Evolutionary conservation across 2,797 vertebrate genomes (phyloP).

Genomic region (Sebastes steindachneri): DNA sequence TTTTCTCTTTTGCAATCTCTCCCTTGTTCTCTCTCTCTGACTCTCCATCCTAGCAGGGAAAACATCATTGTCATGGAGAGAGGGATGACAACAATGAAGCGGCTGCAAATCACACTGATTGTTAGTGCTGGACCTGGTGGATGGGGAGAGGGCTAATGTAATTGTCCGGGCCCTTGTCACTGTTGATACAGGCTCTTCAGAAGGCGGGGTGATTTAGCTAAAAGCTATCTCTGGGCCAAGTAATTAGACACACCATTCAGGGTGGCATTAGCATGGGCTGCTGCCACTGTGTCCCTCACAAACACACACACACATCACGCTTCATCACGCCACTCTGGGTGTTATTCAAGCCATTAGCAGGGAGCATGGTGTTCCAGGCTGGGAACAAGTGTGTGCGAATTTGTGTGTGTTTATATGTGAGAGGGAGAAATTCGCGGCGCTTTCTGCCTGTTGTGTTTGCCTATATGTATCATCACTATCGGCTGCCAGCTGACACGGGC

Average conservation of each 20-base stretch:
- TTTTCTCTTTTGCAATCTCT: conserved; percentile 44
- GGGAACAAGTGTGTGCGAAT: conserved; percentile 67
- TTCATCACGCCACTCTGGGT: conserved; percentile 78
- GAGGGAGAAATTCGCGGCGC: conserved; percentile 26
- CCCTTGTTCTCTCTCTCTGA: conserved; percentile 42
- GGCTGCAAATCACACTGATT: conserved; percentile 83
- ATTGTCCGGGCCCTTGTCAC: conserved; percentile 86
- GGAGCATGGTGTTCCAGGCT: conserved; percentile 74
- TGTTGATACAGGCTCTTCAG: conserved; percentile 88
- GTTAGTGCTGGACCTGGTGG: conserved; percentile 77
- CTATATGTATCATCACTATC: conserved; percentile 50
- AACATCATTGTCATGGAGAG: conserved; percentile 83
- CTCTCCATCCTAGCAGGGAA: conserved; percentile 62
- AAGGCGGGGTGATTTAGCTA: conserved; percentile 88
- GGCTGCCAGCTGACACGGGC: conserved; percentile 57
- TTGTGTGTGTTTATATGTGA: conserved; percentile 56
- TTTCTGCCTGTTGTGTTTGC: conserved; percentile 37
- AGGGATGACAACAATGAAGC: conserved; percentile 83
- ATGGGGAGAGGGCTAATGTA: conserved; percentile 85
- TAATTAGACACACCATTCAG: conserved; percentile 88
- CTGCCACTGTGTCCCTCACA: conserved; percentile 67
- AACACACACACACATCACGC: conserved; percentile 47
- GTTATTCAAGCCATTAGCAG: conserved; percentile 85
- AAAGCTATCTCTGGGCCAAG: conserved; percentile 88
- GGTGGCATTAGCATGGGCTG: conserved; percentile 80